These are phyloP conservation scores for Dynastes tityus DNA, from an alignment of 2,888 invertebrate species.

Conservation along the genomic window DNA sequence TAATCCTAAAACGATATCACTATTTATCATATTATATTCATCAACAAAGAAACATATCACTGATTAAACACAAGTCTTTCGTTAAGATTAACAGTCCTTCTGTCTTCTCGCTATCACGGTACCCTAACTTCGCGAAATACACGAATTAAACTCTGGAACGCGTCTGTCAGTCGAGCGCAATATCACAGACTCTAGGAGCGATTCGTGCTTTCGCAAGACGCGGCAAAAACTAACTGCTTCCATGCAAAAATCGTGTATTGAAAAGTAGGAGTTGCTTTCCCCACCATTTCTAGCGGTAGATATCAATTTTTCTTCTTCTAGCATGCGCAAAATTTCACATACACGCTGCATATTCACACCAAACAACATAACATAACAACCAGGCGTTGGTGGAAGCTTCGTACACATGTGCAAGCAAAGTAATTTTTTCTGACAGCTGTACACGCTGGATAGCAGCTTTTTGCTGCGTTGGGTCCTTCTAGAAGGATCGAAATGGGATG, in stretches of 20 bases:
- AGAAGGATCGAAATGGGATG: no score
- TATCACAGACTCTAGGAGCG: not conserved
- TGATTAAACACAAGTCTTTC: no score
- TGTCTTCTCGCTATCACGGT: no score
- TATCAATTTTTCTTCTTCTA: slow-evolving; percentile 14
- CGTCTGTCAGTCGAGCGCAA: not conserved
- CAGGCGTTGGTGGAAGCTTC: not conserved
- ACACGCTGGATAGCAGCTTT: no score
- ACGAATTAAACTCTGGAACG: not conserved
- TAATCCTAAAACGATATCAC: no score
- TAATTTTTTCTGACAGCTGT: no score
- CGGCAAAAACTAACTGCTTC: slow-evolving; percentile 17
- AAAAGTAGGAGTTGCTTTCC: slow-evolving; percentile 46
- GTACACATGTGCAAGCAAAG: no score
- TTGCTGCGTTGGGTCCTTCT: no score
- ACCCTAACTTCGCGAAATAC: no score
- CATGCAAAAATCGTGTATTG: slow-evolving; percentile 31
- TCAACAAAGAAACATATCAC: no score
- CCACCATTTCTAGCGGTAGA: slow-evolving; percentile 19
- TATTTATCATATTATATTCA: no score
- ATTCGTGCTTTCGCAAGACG: slow-evolving; percentile 28
- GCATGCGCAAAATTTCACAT: slow-evolving; percentile 37
- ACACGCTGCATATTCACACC: not conserved
- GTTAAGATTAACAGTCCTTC: no score
- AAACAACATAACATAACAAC: not conserved